Evolutionary conservation across 2,797 vertebrate genomes (phyloP).

Genomic region (Acipenser oxyrinchus): DNA sequence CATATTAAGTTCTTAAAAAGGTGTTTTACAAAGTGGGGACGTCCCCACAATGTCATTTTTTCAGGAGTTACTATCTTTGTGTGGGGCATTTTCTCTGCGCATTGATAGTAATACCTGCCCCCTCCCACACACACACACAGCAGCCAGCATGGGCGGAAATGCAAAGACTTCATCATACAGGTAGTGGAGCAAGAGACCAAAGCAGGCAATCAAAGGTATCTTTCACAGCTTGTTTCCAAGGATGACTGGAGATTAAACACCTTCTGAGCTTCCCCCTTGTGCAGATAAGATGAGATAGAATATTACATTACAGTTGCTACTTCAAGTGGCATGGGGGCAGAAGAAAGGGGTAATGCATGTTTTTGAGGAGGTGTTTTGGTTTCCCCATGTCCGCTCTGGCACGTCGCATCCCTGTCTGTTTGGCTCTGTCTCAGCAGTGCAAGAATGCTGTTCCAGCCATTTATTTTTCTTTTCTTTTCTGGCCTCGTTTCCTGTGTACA

Average conservation of each 20-base stretch:
- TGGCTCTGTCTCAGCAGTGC: constrained; percentile 1
- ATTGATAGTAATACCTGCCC: constrained; percentile 4
- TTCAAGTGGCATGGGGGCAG: constrained; percentile 19
- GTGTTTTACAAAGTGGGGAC: no score
- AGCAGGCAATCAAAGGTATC: background rate
- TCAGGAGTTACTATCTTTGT: no score
- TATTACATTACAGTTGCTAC: constrained; percentile 32
- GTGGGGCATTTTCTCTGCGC: no score
- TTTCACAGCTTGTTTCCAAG: constrained; percentile 20
- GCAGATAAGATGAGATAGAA: constrained; percentile 25
- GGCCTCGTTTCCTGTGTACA: background rate
- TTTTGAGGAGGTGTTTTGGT: constrained; percentile 22
- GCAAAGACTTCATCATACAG: constrained; percentile 20
- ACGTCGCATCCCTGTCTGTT: background rate
- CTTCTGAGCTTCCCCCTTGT: constrained; percentile 24
- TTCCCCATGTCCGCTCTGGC: constrained; percentile 10
- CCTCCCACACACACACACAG: constrained; percentile 26
- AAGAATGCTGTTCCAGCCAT: background rate
- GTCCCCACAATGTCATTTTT: no score
- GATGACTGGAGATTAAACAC: constrained; percentile 32
- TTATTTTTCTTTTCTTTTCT: background rate
- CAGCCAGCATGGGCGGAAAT: constrained; percentile 19
- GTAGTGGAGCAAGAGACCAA: constrained; percentile 16
- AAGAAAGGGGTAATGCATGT: constrained; percentile 19
- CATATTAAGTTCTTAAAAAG: no score